Base-by-base conservation (phyloP, 2,888 invertebrate genomes). In the Leucophenga maculata region DNA sequence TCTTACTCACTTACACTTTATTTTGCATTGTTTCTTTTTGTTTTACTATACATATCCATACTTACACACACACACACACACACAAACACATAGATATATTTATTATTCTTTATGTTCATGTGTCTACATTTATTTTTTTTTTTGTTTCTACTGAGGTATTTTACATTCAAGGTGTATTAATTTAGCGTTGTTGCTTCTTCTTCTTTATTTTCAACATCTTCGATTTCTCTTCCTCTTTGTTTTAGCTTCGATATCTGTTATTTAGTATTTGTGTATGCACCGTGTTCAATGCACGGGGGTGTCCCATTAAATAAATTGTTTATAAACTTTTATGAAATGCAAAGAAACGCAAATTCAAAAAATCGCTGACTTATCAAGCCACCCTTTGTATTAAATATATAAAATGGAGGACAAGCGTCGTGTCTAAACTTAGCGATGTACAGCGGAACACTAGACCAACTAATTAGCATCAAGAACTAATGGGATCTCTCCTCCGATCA, bases 91-190 rank as follows among this genome's bases (percentile, higher is more conserved):
- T 52, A 16, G 16, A 18, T 52, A 16, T 9, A 16, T 52, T 52
- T 52, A 31, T 31, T n/a, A 39, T 57, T n/a, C 16, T 31, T 57
- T 31, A 26, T 14, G 13, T n/a, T 60, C 69, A 64, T 65, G 65
- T 48, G 68, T 68, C 69, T 69, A 18, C 8, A n/a, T 32, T 55
- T n/a, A 16, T 72, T 13, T 32, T 18, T 72, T 66, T 62, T 67
- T 69, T 68, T 66, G 48, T 74, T 73, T 68, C 39, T 6, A 14
- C 22, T 6, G 14, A 6, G 31, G 31, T 70, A 65, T 72, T 70
- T 71, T 66, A 77, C 72, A 75, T 74, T 77, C 71, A 77, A 82
- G 80, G 78, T 79, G 74, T 78, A 75, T 70, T 73, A 74, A 68
- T 75, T 74, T 74, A 72, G 70, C 72, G 72, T 71, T 72, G 39